phyloP scores from a whole-genome alignment of 2,888 invertebrate genomes.

The Punctoribates punctum region DNA sequence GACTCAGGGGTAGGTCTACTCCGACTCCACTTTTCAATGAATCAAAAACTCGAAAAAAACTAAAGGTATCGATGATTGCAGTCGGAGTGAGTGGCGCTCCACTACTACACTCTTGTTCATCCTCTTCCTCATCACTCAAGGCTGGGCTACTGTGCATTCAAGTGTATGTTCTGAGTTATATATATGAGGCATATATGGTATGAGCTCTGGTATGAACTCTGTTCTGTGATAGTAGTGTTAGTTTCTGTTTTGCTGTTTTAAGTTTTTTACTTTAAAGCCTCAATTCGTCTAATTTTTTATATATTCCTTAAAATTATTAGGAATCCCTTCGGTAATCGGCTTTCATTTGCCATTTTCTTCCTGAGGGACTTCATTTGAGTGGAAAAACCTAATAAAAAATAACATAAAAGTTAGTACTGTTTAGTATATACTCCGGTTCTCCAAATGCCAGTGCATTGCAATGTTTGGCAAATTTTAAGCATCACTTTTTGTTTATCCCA shows the following conservation, averaged over 20 bases:
- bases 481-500: constrained; percentile 25
- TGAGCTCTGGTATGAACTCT: background rate
- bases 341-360: constrained; percentile 33
- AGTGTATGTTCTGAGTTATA: constrained; percentile 9
- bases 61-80: constrained; percentile 12
- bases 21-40: background rate
- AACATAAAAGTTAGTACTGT: constrained; percentile 32
- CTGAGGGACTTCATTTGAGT: constrained; percentile 31
- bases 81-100: background rate
- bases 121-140: constrained; percentile 27
- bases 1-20: constrained; percentile 12
- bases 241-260: constrained; percentile 9
- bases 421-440: background rate
- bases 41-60: constrained; percentile 8
- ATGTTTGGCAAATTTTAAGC: constrained; percentile 21
- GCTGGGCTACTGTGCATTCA: constrained; percentile 23
- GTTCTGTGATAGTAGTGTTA: constrained; percentile 20
- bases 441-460: background rate
- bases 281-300: constrained; percentile 29
- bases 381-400: constrained; percentile 35
- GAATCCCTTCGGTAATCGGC: constrained; percentile 29
- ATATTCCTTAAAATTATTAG: constrained; percentile 34
- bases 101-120: constrained; percentile 1
- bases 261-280: constrained; percentile 25
- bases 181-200: background rate